A percentile compares a stretch with the other conserved stretches of the same genome.
Conservation (phyloP, 2,797 vertebrate species). For the Ceryle rudis region DNA sequence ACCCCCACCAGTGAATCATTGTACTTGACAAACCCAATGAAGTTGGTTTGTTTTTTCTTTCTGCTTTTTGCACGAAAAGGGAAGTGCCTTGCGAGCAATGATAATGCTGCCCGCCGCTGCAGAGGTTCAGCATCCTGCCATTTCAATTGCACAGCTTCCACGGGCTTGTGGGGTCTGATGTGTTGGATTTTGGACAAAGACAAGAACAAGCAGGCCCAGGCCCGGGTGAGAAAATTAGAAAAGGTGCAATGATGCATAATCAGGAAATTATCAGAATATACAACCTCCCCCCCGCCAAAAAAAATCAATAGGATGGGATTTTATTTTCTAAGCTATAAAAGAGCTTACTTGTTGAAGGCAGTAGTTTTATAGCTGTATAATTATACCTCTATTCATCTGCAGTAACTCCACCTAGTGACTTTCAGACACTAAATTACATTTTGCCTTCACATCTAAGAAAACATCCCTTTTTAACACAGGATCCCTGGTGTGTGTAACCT, state of each 20-base stretch:
- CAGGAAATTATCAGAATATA: not conserved
- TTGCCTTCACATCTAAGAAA: not conserved
- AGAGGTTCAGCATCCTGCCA: not conserved
- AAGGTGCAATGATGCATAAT: not conserved
- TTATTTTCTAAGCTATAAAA: not conserved
- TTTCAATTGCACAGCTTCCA: not conserved
- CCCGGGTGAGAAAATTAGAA: not conserved
- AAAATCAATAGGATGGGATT: not conserved
- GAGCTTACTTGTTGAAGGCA: not conserved
- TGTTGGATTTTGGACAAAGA: not conserved
- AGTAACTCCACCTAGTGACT: not conserved
- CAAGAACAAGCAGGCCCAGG: not conserved
- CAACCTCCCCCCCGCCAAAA: not conserved
- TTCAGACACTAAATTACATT: not conserved
- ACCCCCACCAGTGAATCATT: not conserved
- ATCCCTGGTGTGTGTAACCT: not conserved
- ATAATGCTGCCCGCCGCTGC: rapidly evolving
- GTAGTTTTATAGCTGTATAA: not conserved
- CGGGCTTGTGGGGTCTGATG: rapidly evolving
- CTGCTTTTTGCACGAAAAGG: not conserved
- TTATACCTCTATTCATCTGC: not conserved
- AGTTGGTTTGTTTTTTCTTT: not conserved
- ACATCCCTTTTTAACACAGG: not conserved
- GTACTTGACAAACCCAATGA: not conserved
- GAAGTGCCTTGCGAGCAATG: not conserved